phyloP scores from a whole-genome alignment of 2,888 invertebrate species.

The Acanthococcus lagerstroemiae region DNA sequence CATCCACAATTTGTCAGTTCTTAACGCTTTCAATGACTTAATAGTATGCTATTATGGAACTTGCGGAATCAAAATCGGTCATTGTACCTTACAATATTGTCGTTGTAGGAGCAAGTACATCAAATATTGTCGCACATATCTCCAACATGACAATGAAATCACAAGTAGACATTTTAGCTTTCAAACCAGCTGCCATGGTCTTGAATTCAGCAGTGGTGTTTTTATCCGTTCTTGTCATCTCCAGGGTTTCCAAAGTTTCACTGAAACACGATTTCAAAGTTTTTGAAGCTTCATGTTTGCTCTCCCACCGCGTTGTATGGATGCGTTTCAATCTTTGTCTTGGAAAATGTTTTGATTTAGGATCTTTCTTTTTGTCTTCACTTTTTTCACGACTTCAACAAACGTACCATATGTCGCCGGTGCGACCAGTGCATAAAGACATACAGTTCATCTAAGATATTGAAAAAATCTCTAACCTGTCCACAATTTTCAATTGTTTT shows the following conservation, averaged over 20 bases:
- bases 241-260: not conserved
- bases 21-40: too few species aligned
- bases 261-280: too few species aligned
- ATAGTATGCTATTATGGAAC: too few species aligned
- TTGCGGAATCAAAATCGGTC: not conserved
- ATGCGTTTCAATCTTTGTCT: not conserved
- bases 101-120: not conserved
- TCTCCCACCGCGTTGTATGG: not conserved
- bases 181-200: not conserved
- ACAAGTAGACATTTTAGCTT: not conserved
- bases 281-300: not conserved
- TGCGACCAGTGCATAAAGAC: not conserved
- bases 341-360: too few species aligned
- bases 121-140: not conserved
- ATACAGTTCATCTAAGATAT: not conserved
- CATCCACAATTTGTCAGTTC: not conserved
- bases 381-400: too few species aligned
- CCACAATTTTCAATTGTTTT: not conserved
- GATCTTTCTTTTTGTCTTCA: too few species aligned
- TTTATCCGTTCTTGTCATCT: not conserved
- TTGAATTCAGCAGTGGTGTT: not conserved
- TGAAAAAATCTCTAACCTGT: not conserved
- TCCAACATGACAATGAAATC: not conserved
- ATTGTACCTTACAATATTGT: not conserved
- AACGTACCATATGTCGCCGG: not conserved